Evolutionary conservation across 1,140 invertebrate genomes (phyloP).

Genomic region (Pissodes strobi): DNA sequence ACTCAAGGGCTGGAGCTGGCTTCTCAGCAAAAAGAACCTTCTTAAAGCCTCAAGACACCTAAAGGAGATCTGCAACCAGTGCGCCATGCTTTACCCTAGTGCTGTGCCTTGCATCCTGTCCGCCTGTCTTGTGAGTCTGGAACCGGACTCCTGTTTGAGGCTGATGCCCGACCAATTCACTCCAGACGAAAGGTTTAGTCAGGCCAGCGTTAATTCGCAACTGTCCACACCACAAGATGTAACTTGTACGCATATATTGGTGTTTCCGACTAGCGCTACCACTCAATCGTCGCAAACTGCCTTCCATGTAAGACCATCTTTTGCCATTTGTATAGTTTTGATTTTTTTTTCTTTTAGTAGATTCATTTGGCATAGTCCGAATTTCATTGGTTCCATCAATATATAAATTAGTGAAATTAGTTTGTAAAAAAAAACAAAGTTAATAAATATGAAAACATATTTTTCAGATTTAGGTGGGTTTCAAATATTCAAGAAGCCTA

Average conservation of each 20-base stretch:
- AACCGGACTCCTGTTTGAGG: constrained; percentile 90
- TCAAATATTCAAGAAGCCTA: no score
- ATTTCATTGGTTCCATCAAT: background rate
- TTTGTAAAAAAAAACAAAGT: no score
- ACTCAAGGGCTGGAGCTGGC: constrained; percentile 82
- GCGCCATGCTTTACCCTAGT: constrained; percentile 77
- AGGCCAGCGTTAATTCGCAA: constrained; percentile 80
- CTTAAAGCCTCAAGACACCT: constrained; percentile 84
- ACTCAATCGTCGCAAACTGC: constrained; percentile 89
- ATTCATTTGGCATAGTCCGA: background rate
- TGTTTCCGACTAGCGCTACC: constrained; percentile 97
- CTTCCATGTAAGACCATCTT: constrained; percentile 63
- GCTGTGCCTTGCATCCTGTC: constrained; percentile 90
- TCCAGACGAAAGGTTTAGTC: constrained; percentile 87
- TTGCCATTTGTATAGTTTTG: background rate
- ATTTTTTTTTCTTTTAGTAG: background rate
- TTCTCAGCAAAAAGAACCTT: constrained; percentile 90
- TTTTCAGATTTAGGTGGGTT: no score
- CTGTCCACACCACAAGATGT: constrained; percentile 92
- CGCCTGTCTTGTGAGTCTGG: constrained; percentile 95
- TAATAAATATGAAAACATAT: no score
- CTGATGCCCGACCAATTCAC: constrained; percentile 95
- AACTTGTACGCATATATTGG: constrained; percentile 96
- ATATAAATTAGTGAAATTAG: no score
- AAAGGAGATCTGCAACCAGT: constrained; percentile 89